Evolutionary conservation across 1,140 invertebrate genomes (phyloP), one percentile per base, ranked within the genome.

Genomic region (Saccostrea cuccullata): DNA sequence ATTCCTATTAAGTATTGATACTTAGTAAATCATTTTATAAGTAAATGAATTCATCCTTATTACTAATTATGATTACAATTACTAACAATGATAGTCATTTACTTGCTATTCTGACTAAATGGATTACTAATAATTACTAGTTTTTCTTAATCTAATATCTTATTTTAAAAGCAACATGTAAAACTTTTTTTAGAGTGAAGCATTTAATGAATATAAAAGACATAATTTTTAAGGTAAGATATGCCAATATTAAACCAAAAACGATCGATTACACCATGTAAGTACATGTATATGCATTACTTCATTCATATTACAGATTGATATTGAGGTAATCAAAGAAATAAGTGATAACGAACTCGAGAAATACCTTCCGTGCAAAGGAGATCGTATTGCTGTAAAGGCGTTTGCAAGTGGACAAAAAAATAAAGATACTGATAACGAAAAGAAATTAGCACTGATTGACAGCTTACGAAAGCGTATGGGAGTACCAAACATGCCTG

Each of bases 341-440:
- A 82, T 83, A 56, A 84, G 13, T n/a, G 86, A 87, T 40, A 23
- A 26, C 40, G 86, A 87, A 3, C 73, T 87, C 0, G 11, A 60
- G 55, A 77, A 87, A 55, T 87, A 87, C 36, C 73, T 87, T 26
- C 86, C 73, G 13, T n/a, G n/a, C 60, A 83, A 84, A 84, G 86
- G 86, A n/a, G 86, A 87, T 56, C 47, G 47, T n/a, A 11, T 87
- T 20, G 86, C 77, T 12, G 15, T 60, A 1, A 58, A 87, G 47
- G 23, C 73, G 3, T 87, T 83, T 47, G 58, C 60, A 40, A 56
- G 82, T 5, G 55, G 30, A 47, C 5, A 87, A 47, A 0, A 64
- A 58, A 40, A 40, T 60, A 40, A 83, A 82, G 3, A 9, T 87
- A 36, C 20, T 26, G 55, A 20, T 40, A 23, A 23, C 20, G 58